Evolutionary conservation across 1,140 invertebrate species (phyloP).

Genomic region (Zaprionus nigranus): DNA sequence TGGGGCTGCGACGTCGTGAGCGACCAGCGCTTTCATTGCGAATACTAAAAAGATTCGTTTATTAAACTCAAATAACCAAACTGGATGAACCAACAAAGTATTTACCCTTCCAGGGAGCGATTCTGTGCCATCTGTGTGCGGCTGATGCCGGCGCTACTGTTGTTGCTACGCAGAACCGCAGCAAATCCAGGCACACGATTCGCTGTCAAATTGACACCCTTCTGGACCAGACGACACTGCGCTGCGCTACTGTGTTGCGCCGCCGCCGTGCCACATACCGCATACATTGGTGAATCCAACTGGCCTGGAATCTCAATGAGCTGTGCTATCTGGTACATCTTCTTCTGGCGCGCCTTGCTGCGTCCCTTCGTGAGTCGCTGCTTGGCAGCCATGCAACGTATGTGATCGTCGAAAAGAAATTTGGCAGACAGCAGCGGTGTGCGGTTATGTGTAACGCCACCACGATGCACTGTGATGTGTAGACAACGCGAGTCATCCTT

Average conservation of each 20-base stretch:
- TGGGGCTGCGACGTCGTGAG: conserved; percentile 73
- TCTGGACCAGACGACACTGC: conserved; percentile 24
- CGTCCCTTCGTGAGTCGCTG: conserved; percentile 94
- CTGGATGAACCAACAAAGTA: neutral
- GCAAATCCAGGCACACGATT: conserved; percentile 89
- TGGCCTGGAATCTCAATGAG: conserved; percentile 93
- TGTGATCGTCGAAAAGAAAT: conserved; percentile 99
- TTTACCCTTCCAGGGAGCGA: conserved; percentile 80
- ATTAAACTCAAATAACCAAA: conserved; percentile 1
- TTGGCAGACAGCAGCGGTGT: conserved; percentile 94
- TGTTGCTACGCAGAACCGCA: conserved; percentile 87
- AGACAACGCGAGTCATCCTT: conserved; percentile 98
- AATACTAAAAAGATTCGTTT: conserved; percentile 49
- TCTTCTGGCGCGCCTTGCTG: conserved; percentile 96
- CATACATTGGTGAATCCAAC: conserved; percentile 86
- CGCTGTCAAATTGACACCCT: conserved; percentile 79
- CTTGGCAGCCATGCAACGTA: conserved; percentile 98
- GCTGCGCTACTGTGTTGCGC: conserved; percentile 55
- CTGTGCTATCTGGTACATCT: conserved; percentile 97
- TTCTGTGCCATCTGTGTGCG: conserved; percentile 81
- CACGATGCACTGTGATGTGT: conserved; percentile 96
- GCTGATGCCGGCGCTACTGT: conserved; percentile 68
- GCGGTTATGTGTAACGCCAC: conserved; percentile 87
- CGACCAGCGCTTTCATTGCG: conserved; percentile 79
- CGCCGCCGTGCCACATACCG: conserved; percentile 73